A percentile compares a stretch with the other conserved stretches of the same genome.
Evolutionary conservation across 2,888 invertebrate genomes (phyloP).

Genomic region (Ametastegia equiseti): DNA sequence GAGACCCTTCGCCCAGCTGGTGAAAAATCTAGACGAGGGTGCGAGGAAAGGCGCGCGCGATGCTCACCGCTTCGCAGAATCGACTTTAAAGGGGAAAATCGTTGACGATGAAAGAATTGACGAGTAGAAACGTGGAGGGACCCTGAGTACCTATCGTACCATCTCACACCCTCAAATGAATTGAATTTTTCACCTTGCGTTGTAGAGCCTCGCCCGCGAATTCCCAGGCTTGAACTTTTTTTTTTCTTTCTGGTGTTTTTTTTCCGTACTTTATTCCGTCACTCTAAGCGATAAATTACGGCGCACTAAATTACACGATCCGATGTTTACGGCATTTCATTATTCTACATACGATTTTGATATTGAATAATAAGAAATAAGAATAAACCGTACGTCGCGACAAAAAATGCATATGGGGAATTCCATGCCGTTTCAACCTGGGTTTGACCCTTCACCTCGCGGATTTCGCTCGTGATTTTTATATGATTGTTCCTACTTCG

Average conservation of each 20-base stretch:
- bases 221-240: neutral
- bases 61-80: constrained; percentile 13
- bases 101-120: constrained; percentile 24
- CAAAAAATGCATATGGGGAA: no score
- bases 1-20: neutral
- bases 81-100: neutral
- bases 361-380: no score
- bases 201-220: neutral
- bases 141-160: constrained; percentile 8
- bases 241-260: neutral
- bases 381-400: no score
- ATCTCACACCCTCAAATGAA: neutral
- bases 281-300: no score
- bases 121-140: neutral
- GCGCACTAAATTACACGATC: no score
- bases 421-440: no score
- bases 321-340: no score
- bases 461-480: no score
- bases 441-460: no score
- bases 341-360: no score
- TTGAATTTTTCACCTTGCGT: constrained; percentile 8
- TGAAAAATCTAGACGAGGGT: neutral
- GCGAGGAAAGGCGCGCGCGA: neutral
- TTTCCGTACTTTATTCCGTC: no score
- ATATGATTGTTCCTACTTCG: no score